phyloP scores from a whole-genome alignment of 92 coral and sea anemone genomes.

The Epizoanthus rinbou region DNA sequence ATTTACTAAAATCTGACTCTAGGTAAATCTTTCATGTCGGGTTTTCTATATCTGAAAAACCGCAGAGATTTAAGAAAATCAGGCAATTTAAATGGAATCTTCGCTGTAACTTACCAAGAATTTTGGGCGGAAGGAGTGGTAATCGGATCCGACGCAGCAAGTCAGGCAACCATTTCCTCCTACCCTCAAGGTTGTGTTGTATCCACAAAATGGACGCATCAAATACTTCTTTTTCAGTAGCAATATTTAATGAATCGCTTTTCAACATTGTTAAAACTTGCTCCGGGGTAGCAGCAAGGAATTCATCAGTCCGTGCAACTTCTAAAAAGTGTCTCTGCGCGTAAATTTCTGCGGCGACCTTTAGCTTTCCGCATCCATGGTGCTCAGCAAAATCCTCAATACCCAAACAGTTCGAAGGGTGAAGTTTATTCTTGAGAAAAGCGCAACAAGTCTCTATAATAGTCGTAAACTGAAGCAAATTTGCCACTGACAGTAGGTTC shows the following conservation, averaged over 20 bases:
- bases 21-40: no score
- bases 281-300: constrained; percentile 77
- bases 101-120: constrained; percentile 73
- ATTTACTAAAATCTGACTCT: no score
- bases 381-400: constrained; percentile 93
- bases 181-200: constrained; percentile 61
- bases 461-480: constrained; percentile 85
- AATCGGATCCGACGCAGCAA: constrained; percentile 78
- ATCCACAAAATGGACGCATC: constrained; percentile 88
- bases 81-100: background rate
- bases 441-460: constrained; percentile 88
- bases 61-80: no score
- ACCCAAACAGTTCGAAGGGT: constrained; percentile 94
- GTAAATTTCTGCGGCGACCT: constrained; percentile 73
- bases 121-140: constrained; percentile 89
- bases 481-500: constrained; percentile 80
- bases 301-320: constrained; percentile 90
- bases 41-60: no score
- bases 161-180: constrained; percentile 74
- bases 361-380: constrained; percentile 73
- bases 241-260: constrained; percentile 81
- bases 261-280: constrained; percentile 79
- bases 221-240: constrained; percentile 91
- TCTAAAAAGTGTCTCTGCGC: constrained; percentile 91
- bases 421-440: constrained; percentile 87